Percentiles rank a stretch among this genome's conserved stretches.
These are phyloP conservation scores for Rachycentron canadum DNA, from an alignment of 2,797 vertebrate genomes.

Conservation along the genomic window DNA sequence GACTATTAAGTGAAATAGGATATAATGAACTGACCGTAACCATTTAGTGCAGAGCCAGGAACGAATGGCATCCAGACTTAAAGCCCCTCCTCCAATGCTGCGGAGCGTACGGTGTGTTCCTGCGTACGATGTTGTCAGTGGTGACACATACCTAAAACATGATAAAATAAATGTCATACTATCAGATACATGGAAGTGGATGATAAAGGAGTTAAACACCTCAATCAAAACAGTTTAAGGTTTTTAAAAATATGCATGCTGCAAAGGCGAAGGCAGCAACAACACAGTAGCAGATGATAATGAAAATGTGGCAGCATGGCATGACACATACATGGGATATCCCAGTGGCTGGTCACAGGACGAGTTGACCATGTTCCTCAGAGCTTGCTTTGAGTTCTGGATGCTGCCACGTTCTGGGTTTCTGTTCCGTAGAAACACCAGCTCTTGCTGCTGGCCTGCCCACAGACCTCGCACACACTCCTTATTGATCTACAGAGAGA, in stretches of 20 bases:
- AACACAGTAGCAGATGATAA: not conserved
- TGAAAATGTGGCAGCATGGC: not conserved
- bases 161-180: not conserved
- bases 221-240: not conserved
- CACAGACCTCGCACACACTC: constrained; percentile 97
- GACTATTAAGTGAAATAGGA: not conserved
- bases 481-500: constrained; percentile 90
- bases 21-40: constrained; percentile 88
- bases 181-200: not conserved
- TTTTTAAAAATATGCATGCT: not conserved
- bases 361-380: constrained; percentile 97
- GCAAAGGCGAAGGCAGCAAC: not conserved
- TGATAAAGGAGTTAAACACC: not conserved
- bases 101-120: constrained; percentile 93
- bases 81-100: constrained; percentile 91
- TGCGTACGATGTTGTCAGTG: constrained; percentile 94
- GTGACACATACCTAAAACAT: constrained; percentile 88
- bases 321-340: constrained; percentile 93
- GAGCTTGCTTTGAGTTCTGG: constrained; percentile 98
- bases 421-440: constrained; percentile 96
- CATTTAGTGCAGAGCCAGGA: constrained; percentile 94
- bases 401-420: constrained; percentile 98
- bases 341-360: constrained; percentile 98
- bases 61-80: constrained; percentile 90
- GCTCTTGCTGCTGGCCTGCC: constrained; percentile 97